Evolutionary conservation across 2,113 vertebrate species (phyloP).

Genomic region (Sorex fumeus): DNA sequence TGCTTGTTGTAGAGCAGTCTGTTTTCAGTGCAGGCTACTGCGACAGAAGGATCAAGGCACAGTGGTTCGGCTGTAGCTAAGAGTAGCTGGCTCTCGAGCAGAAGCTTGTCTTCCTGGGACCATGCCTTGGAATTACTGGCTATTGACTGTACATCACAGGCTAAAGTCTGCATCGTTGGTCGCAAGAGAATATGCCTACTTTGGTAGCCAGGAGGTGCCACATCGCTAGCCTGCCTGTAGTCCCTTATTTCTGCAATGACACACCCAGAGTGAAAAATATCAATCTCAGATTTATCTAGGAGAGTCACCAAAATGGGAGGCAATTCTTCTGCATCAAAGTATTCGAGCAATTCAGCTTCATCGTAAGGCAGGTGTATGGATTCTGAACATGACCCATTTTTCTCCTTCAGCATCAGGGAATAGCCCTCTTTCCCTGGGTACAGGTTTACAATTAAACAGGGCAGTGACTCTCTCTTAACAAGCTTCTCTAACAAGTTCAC

Average conservation of each 20-base stretch:
- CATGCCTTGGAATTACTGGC: conserved; percentile 94
- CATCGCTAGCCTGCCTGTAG: conserved; percentile 92
- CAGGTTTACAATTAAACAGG: conserved; percentile 96
- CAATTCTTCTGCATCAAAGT: conserved; percentile 95
- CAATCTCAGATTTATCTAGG: conserved; percentile 95
- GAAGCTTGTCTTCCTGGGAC: conserved; percentile 97
- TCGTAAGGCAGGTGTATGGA: conserved; percentile 95
- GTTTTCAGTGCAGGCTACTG: conserved; percentile 95
- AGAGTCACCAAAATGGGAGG: conserved; percentile 95
- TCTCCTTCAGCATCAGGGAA: conserved; percentile 96
- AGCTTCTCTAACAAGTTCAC: conserved; percentile 98
- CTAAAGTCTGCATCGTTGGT: conserved; percentile 97
- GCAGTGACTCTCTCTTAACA: conserved; percentile 93
- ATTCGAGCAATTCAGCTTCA: conserved; percentile 94
- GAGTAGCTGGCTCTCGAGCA: conserved; percentile 95
- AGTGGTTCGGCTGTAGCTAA: conserved; percentile 95
- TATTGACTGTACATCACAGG: conserved; percentile 95
- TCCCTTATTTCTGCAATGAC: conserved; percentile 97
- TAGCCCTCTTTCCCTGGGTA: conserved; percentile 96
- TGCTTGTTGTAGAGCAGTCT: conserved; percentile 96
- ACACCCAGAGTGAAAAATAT: conserved; percentile 96
- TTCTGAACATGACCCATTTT: conserved; percentile 95
- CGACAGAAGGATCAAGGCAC: conserved; percentile 96
- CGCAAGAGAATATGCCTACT: conserved; percentile 94
- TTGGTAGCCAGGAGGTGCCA: conserved; percentile 92